phyloP scores from a whole-genome alignment of 1,140 invertebrate genomes.

The Popillia japonica region DNA sequence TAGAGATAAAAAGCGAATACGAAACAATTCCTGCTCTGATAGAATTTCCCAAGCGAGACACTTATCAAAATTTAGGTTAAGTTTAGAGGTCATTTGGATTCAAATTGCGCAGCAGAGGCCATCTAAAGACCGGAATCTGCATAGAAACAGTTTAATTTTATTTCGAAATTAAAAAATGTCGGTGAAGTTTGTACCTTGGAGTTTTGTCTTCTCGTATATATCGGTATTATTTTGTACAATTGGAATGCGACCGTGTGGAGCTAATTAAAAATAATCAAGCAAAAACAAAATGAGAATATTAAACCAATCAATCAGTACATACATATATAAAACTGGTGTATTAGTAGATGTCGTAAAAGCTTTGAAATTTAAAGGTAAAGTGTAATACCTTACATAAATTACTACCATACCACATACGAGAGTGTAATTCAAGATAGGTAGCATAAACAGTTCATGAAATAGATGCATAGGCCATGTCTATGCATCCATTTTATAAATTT shows the following conservation, averaged over 20 bases:
- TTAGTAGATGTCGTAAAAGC: too few species aligned
- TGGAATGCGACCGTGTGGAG: not conserved
- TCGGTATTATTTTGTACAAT: not conserved
- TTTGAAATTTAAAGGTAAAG: too few species aligned
- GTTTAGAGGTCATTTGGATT: constrained; percentile 30
- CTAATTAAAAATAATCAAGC: not conserved
- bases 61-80: constrained; percentile 34
- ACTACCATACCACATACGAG: too few species aligned
- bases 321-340: not conserved
- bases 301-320: not conserved
- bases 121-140: constrained; percentile 24
- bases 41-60: constrained; percentile 28
- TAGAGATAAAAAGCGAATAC: not conserved
- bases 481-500: too few species aligned
- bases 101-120: constrained; percentile 19
- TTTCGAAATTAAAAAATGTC: constrained; percentile 24
- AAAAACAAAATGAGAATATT: not conserved
- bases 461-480: too few species aligned
- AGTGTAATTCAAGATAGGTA: too few species aligned
- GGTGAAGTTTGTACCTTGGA: not conserved
- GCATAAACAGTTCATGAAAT: too few species aligned
- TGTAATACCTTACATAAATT: too few species aligned
- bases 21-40: constrained; percentile 4
- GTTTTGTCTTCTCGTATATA: not conserved
- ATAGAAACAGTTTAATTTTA: constrained; percentile 30